Conservation (phyloP, 2,888 invertebrate species). For the Bruchidius siliquastri region DNA sequence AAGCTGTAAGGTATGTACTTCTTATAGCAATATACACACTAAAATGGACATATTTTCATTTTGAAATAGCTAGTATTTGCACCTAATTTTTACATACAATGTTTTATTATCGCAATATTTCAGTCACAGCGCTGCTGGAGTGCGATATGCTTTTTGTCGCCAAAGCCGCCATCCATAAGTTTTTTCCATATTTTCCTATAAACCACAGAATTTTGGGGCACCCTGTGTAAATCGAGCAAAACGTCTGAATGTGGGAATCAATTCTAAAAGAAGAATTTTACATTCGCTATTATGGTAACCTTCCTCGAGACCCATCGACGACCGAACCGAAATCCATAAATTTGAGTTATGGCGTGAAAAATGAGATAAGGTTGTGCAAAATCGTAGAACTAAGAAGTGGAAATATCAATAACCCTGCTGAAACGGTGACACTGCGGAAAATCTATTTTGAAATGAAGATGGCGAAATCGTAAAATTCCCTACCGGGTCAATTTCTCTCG, state of each 20-base stretch:
- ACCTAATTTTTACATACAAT: too few relatives aligned
- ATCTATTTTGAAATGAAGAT: background rate
- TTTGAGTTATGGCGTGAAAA: background rate
- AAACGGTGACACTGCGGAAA: background rate
- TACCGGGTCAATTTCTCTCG: background rate
- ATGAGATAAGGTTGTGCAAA: background rate
- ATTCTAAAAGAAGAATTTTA: constrained; percentile 5
- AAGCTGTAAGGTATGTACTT: constrained; percentile 46
- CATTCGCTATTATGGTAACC: too few relatives aligned
- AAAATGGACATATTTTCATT: too few relatives aligned
- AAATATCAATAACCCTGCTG: background rate
- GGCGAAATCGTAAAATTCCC: background rate
- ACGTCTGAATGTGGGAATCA: too few relatives aligned
- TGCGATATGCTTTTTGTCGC: too few relatives aligned
- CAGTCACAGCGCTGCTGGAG: too few relatives aligned
- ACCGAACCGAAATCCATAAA: background rate
- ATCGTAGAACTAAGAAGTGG: background rate
- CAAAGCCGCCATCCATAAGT: too few relatives aligned
- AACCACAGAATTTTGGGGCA: too few relatives aligned
- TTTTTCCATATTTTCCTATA: too few relatives aligned
- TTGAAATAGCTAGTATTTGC: too few relatives aligned
- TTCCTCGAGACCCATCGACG: background rate
- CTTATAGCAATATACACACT: background rate
- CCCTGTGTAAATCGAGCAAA: too few relatives aligned
- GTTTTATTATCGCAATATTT: too few relatives aligned